These are phyloP conservation scores for Melanaphis sacchari DNA, from an alignment of 1,140 invertebrate genomes.

Conservation along the genomic window DNA sequence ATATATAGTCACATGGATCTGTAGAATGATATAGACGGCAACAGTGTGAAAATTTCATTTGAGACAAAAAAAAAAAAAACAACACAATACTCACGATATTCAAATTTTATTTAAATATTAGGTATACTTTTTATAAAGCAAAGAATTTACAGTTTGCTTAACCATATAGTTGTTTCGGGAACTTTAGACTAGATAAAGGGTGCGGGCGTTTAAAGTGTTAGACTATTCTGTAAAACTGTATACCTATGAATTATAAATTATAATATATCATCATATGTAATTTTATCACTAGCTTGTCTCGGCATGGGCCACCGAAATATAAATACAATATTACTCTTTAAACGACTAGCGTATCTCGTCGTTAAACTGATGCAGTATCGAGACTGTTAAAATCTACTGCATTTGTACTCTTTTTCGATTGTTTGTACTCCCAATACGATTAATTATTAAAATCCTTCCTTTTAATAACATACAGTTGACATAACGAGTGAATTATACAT, in stretches of 20 bases:
- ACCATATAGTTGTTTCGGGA: background rate
- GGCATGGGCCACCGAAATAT: background rate
- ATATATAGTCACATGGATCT: conserved; percentile 82
- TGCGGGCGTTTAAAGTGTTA: background rate
- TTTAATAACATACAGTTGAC: no score
- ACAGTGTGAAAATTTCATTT: background rate
- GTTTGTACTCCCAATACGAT: no score
- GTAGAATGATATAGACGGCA: conserved; percentile 56
- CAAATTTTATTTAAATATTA: background rate
- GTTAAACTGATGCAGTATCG: no score
- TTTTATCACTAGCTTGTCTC: background rate
- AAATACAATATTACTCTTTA: no score
- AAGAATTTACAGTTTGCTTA: background rate
- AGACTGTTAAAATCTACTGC: no score
- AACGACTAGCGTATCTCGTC: no score
- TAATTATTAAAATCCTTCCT: no score
- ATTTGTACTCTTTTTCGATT: no score
- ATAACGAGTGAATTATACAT: no score
- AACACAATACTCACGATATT: background rate
- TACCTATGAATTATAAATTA: background rate
- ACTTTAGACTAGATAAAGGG: no score
- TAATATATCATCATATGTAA: background rate
- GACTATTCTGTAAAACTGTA: background rate
- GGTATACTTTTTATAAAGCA: no score
- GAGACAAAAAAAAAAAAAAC: background rate